These are phyloP conservation scores for Chiloscyllium plagiosum DNA, from an alignment of 2,113 vertebrate species.

Conservation along the genomic window DNA sequence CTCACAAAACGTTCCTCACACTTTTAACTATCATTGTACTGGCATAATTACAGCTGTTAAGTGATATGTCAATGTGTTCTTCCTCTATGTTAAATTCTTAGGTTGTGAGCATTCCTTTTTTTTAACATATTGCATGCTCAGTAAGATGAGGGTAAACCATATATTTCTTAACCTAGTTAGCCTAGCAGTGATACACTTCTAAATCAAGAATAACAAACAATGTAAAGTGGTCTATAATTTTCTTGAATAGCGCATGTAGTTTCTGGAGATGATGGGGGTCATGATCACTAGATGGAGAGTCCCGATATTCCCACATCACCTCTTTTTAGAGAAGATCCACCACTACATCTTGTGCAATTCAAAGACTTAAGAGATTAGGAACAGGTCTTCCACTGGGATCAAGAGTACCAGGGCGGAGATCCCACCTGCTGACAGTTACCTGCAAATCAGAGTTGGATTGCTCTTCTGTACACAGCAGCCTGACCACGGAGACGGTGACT, in stretches of 20 bases:
- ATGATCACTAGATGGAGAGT: not conserved
- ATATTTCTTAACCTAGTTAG: not conserved
- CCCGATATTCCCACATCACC: not conserved
- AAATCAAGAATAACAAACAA: not conserved
- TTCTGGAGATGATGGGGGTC: not conserved
- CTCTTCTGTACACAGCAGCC: not conserved
- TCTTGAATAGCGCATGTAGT: not conserved
- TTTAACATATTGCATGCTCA: not conserved
- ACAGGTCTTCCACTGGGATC: not conserved
- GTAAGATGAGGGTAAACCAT: not conserved
- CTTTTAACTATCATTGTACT: not conserved
- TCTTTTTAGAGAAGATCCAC: no score
- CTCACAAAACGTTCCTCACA: not conserved
- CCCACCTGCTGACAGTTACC: no score
- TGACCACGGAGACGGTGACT: not conserved
- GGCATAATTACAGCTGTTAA: not conserved
- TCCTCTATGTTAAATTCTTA: not conserved
- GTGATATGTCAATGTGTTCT: not conserved
- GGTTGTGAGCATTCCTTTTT: not conserved
- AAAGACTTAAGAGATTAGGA: not conserved
- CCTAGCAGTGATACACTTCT: not conserved
- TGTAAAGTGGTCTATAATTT: not conserved
- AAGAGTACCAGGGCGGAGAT: not conserved
- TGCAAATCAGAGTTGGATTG: no score
- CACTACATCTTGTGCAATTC: not conserved